Base-by-base conservation (phyloP, 2,888 invertebrate genomes). In the Drosophila percnosoma region DNA sequence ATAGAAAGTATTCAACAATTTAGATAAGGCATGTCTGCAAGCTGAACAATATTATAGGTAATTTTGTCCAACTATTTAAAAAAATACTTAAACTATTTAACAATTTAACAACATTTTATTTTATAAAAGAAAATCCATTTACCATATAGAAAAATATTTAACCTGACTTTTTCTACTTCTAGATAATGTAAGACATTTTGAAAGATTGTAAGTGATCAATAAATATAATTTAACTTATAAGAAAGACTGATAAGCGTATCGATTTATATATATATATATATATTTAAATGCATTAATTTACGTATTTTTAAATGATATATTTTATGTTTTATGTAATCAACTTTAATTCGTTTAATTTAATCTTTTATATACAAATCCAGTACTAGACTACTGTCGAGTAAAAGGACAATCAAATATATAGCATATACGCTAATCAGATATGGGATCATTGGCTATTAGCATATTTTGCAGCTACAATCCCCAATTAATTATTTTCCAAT, bases 301-400 rank as follows among this genome's bases (percentile, higher is more conserved):
- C 0, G 1, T 29, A 0, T 13, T 34, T 34, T 34, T 15, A 15
- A 34, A 34, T 34, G 15, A 15, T 34, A 34, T 34, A 34, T 34
- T 15, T 31, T 0, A 0, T 2, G 31, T 8, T 31, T 31, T 31
- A 31, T 0, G 1, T 0, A 29, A 29, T 7, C 29, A 0, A 29
- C 0, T 29, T 29, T 29, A 7, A 7, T 1, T 0, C 29, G 7
- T 7, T 7, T 7, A 31, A 27, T 4, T 27, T 27, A 27, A 0
- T 4, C 4, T 31, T 11, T 21, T 7, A 24, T 45, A 1, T 1
- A 45, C 5, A 24, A 45, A 45, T 45, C 15, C 15, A 24, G 13
- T 2, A 45, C 21, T 21, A 21, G 21, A 21, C 21, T 21, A 21
- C 21, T 10, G 8, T 38, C 18, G 3, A 38, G 8, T 4, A 38